A percentile compares a stretch with the other conserved stretches of the same genome.
Evolutionary conservation across 1,140 invertebrate genomes (phyloP).

Genomic region (Epicauta chinensis): DNA sequence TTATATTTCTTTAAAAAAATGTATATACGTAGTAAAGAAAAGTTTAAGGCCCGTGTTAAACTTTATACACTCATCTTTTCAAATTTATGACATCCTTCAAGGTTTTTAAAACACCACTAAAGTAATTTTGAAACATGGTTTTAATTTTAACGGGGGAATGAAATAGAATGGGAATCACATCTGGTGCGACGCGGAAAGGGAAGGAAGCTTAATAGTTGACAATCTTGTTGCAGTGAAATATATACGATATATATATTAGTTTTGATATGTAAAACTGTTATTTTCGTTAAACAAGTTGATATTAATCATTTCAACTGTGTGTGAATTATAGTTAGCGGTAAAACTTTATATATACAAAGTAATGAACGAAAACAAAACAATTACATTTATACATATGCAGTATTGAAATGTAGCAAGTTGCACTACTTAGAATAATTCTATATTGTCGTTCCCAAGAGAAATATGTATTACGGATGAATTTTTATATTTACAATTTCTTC

Average conservation of each 20-base stretch:
- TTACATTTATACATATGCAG: constrained; percentile 10
- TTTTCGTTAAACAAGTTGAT: constrained; percentile 14
- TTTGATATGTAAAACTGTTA: constrained; percentile 11
- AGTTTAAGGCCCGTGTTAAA: constrained; percentile 21
- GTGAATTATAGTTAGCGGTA: too few species aligned
- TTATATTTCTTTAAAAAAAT: not conserved
- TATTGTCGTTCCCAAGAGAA: not conserved
- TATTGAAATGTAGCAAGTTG: not conserved
- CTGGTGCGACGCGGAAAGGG: constrained; percentile 14
- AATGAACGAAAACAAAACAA: constrained; percentile 3
- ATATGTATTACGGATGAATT: too few species aligned
- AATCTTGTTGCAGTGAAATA: constrained; percentile 15
- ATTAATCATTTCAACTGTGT: constrained; percentile 4
- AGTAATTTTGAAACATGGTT: constrained; percentile 41
- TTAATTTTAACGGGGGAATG: constrained; percentile 34
- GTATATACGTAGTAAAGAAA: not conserved
- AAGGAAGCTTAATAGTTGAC: constrained; percentile 18
- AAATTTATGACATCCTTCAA: constrained; percentile 38
- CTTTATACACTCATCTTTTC: constrained; percentile 39
- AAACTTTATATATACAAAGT: too few species aligned
- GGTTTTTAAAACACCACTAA: constrained; percentile 38
- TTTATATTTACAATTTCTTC: too few species aligned
- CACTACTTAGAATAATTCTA: not conserved
- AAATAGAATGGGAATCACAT: constrained; percentile 18
- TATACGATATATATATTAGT: constrained; percentile 18